A percentile compares a stretch with the other conserved stretches of the same genome.
These are phyloP conservation scores for Holocentrus rufus DNA, from an alignment of 2,797 vertebrate genomes.

Conservation along the genomic window DNA sequence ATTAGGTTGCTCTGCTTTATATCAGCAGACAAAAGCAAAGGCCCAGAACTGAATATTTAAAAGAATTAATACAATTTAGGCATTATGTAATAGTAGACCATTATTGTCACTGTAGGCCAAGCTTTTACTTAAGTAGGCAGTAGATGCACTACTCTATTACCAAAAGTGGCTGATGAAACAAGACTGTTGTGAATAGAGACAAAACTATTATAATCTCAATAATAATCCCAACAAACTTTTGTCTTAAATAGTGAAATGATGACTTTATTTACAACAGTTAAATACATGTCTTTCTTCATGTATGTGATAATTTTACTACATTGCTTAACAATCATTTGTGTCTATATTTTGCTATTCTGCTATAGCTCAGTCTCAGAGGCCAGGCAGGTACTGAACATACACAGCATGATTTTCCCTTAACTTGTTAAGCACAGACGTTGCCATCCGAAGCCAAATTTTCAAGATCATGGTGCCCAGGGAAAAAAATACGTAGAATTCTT, in stretches of 20 bases:
- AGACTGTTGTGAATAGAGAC: background rate
- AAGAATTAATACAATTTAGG: no score
- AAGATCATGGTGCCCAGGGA: background rate
- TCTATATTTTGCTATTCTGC: background rate
- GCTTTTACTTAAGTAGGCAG: background rate
- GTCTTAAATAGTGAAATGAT: slow-evolving; percentile 5
- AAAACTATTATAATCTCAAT: background rate
- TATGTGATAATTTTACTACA: slow-evolving; percentile 18
- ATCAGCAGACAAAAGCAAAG: no score
- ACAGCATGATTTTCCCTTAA: background rate
- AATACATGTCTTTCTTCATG: slow-evolving; percentile 5
- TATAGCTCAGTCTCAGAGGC: background rate
- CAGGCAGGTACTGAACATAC: background rate
- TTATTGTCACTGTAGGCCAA: background rate
- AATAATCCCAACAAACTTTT: slow-evolving; percentile 5
- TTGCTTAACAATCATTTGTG: background rate
- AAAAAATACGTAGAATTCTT: background rate
- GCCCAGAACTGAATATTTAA: no score
- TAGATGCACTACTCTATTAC: background rate
- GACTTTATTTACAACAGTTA: slow-evolving; percentile 26
- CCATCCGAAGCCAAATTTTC: background rate
- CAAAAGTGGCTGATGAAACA: background rate
- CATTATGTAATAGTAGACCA: background rate
- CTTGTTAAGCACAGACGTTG: background rate
- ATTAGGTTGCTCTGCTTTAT: no score